phyloP scores from a whole-genome alignment of 2,797 vertebrate species.

The Otolemur crassicaudatus region DNA sequence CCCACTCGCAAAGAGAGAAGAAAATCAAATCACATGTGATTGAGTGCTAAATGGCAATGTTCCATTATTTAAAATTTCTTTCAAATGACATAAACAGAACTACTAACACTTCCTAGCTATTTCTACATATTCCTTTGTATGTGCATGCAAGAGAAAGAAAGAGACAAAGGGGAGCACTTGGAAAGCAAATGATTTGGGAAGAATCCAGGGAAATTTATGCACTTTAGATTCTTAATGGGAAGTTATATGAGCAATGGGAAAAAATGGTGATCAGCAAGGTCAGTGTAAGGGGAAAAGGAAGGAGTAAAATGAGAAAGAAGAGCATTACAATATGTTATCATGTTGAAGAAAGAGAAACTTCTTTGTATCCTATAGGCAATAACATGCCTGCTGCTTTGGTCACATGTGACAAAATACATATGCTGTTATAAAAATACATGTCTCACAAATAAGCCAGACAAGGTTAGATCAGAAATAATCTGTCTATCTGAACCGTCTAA shows the following conservation, averaged over 20 bases:
- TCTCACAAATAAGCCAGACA: neutral
- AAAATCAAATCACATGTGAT: neutral
- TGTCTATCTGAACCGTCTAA: neutral
- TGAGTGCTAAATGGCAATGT: slow-evolving; percentile 6
- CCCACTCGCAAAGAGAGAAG: neutral
- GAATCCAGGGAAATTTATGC: neutral
- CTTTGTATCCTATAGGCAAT: neutral
- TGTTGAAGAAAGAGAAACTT: neutral
- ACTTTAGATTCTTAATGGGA: neutral
- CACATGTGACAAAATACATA: neutral
- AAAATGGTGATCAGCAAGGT: neutral
- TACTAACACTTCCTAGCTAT: neutral
- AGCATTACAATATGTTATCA: neutral
- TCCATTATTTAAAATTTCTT: slow-evolving; percentile 56
- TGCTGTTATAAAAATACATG: neutral
- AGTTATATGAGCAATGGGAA: neutral
- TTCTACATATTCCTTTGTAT: neutral
- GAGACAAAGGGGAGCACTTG: neutral
- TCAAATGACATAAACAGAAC: neutral
- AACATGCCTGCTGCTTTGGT: neutral
- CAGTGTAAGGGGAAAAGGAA: neutral
- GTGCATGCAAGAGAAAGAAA: neutral
- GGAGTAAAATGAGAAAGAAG: neutral
- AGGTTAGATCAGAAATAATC: neutral
- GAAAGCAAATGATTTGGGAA: slow-evolving; percentile 42